Percentiles rank a stretch among this genome's conserved stretches.
Conservation (phyloP, 2,888 invertebrate species). For the Stenotaenia linearis region DNA sequence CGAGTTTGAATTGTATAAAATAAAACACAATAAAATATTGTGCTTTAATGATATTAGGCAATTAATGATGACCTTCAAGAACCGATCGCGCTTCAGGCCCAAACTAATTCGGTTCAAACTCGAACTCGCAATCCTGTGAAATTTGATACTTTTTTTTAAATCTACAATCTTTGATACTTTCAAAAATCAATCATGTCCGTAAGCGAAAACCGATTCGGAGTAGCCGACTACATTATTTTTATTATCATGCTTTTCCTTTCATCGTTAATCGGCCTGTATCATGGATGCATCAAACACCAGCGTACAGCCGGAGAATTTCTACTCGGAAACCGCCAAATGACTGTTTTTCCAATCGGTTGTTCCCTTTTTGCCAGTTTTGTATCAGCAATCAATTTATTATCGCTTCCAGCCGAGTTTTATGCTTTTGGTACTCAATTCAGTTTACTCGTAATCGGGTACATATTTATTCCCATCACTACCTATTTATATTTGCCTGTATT, state of each 20-base stretch:
- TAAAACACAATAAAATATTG: too few relatives aligned
- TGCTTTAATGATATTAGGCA: too few relatives aligned
- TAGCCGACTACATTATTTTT: constrained; percentile 15
- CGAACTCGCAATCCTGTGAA: too few relatives aligned
- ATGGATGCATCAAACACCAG: background rate
- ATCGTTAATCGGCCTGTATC: background rate
- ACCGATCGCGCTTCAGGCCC: too few relatives aligned
- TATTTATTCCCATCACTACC: constrained; percentile 14
- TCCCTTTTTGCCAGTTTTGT: constrained; percentile 24
- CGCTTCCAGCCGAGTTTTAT: constrained; percentile 12
- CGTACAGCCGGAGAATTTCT: constrained; percentile 1
- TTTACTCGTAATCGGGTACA: background rate
- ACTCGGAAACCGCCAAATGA: constrained; percentile 6
- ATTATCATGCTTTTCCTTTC: background rate
- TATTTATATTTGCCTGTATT: constrained; percentile 35
- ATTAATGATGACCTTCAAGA: too few relatives aligned
- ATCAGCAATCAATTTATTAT: constrained; percentile 6
- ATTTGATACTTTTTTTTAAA: background rate
- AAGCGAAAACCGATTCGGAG: background rate
- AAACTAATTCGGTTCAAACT: too few relatives aligned
- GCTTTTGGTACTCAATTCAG: background rate
- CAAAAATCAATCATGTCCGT: background rate
- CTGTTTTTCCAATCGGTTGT: background rate
- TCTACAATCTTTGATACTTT: background rate
- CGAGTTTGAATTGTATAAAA: too few relatives aligned